phyloP scores from a whole-genome alignment of 2,888 invertebrate genomes.

The Apantesis nais region DNA sequence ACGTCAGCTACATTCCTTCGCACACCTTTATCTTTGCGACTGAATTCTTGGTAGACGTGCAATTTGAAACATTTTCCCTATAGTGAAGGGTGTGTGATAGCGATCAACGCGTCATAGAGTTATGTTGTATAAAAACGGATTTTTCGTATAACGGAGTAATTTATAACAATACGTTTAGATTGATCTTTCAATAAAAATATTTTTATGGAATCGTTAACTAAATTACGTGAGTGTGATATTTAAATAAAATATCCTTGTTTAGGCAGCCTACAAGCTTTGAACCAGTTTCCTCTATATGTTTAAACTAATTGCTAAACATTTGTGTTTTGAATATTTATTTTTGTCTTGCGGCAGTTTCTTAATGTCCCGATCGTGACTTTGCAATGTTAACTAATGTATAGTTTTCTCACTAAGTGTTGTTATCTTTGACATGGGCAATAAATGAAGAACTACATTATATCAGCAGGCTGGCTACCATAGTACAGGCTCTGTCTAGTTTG shows the following conservation, averaged over 20 bases:
- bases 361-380: slow-evolving; percentile 8
- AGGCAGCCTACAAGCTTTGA: neutral
- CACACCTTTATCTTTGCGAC: slow-evolving; percentile 51
- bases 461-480: too few species aligned
- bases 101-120: slow-evolving; percentile 29
- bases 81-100: slow-evolving; percentile 38
- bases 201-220: neutral
- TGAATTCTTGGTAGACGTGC: slow-evolving; percentile 42
- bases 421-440: neutral
- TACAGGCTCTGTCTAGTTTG: too few species aligned
- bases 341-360: slow-evolving; percentile 1
- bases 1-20: slow-evolving; percentile 43
- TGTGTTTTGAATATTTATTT: neutral
- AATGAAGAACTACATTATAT: neutral
- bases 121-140: slow-evolving; percentile 31
- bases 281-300: neutral
- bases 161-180: slow-evolving; percentile 35
- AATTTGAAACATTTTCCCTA: slow-evolving; percentile 49
- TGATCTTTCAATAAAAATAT: neutral
- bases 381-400: neutral
- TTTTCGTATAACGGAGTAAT: slow-evolving; percentile 26
- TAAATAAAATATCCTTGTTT: neutral
- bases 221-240: neutral
- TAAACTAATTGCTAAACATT: neutral
- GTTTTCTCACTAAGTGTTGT: slow-evolving; percentile 10